Percentiles rank a stretch among this genome's conserved stretches.
Conservation (phyloP, 2,113 vertebrate genomes). For the Oryctolagus cuniculus region mOryCun1.1 NC_091442.1:100631501-100632000, state of each 20-base stretch:
- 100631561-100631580: neutral
- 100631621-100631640: neutral
- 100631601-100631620: constrained; percentile 68
- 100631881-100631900: constrained; percentile 77
- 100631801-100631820: constrained; percentile 44
- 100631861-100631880: constrained; percentile 70
- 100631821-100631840: constrained; percentile 44
- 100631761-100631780: constrained; percentile 26
- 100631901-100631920: constrained; percentile 52
- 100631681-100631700: constrained; percentile 12
- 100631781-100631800: constrained; percentile 6
- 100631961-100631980: constrained; percentile 67
- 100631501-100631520: neutral
- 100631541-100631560: neutral
- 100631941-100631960: constrained; percentile 54
- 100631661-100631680: constrained; percentile 65
- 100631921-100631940: constrained; percentile 29
- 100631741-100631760: constrained; percentile 34
- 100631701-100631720: neutral
- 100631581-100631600: constrained; percentile 58
- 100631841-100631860: constrained; percentile 67
- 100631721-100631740: constrained; percentile 26
- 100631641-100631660: constrained; percentile 50
- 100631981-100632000: constrained; percentile 76
- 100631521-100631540: neutral